A percentile compares a stretch with the other conserved stretches of the same genome.
Conservation (phyloP, 2,113 vertebrate genomes). For the Oxygymnocypris stewartii region DNA sequence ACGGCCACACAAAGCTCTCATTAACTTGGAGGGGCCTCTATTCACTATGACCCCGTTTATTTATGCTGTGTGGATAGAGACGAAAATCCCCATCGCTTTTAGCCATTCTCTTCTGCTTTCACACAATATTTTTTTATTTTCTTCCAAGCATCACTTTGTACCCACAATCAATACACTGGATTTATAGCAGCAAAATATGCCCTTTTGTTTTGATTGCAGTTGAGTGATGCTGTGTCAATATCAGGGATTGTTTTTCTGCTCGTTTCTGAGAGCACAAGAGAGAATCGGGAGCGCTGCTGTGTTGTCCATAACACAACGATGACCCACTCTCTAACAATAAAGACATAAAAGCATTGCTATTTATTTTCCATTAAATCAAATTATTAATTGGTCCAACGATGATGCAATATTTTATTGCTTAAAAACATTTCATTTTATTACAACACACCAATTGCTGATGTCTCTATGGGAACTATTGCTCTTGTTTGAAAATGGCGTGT, state of each 20-base stretch:
- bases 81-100: slow-evolving; percentile 66
- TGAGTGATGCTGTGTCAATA: slow-evolving; percentile 44
- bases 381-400: not conserved
- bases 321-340: not conserved
- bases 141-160: slow-evolving; percentile 63
- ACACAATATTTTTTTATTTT: slow-evolving; percentile 75
- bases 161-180: slow-evolving; percentile 48
- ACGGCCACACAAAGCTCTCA: slow-evolving; percentile 92
- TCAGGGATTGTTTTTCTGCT: slow-evolving; percentile 30
- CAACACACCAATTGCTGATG: not conserved
- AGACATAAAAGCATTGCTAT: slow-evolving; percentile 15
- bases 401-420: not conserved
- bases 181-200: slow-evolving; percentile 63
- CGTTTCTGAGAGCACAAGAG: slow-evolving; percentile 19
- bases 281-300: not conserved
- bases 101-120: slow-evolving; percentile 57
- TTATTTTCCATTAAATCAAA: slow-evolving; percentile 22
- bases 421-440: not conserved
- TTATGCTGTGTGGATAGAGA: slow-evolving; percentile 75
- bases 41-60: slow-evolving; percentile 80
- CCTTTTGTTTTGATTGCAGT: slow-evolving; percentile 53
- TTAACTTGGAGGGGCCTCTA: slow-evolving; percentile 80
- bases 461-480: not conserved
- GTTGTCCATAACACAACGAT: not conserved
- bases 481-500: not conserved